A percentile compares a stretch with the other conserved stretches of the same genome.
phyloP scores from a whole-genome alignment of 2,797 vertebrate genomes.

The Podarcis lilfordi region DNA sequence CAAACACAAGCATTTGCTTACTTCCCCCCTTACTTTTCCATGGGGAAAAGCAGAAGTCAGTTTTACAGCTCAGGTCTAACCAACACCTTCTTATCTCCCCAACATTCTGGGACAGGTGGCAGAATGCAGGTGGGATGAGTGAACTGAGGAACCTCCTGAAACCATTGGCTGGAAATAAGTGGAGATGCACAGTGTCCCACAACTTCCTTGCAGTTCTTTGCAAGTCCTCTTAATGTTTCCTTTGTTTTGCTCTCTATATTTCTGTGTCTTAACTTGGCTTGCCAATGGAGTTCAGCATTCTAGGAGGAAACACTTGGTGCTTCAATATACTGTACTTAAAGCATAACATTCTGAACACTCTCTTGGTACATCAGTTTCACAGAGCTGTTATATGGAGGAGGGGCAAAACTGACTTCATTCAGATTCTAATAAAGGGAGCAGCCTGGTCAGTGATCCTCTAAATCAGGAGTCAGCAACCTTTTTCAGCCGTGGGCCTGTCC shows the following conservation, averaged over 20 bases:
- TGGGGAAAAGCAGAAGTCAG: too few relatives aligned
- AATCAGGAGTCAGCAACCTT: too few relatives aligned
- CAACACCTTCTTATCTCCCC: too few relatives aligned
- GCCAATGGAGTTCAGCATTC: conserved; percentile 44
- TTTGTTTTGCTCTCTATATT: neutral
- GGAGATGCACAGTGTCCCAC: neutral
- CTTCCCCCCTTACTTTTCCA: too few relatives aligned
- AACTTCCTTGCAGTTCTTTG: neutral
- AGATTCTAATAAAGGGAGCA: conserved; percentile 37
- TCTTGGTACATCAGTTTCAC: conserved; percentile 32
- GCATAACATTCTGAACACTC: conserved; percentile 11
- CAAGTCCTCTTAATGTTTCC: neutral
- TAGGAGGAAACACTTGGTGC: conserved; percentile 42
- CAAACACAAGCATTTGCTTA: too few relatives aligned
- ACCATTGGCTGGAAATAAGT: neutral
- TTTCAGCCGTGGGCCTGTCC: too few relatives aligned
- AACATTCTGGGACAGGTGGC: too few relatives aligned
- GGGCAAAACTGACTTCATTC: conserved; percentile 39
- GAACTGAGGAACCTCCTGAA: neutral
- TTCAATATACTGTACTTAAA: conserved; percentile 46
- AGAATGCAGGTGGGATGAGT: too few relatives aligned
- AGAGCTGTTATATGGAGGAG: neutral
- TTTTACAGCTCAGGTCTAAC: too few relatives aligned
- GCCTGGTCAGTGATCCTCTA: conserved; percentile 3
- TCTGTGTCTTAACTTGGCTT: conserved; percentile 20